Conservation (phyloP, 2,113 vertebrate genomes). For the Myotis davidii region DNA sequence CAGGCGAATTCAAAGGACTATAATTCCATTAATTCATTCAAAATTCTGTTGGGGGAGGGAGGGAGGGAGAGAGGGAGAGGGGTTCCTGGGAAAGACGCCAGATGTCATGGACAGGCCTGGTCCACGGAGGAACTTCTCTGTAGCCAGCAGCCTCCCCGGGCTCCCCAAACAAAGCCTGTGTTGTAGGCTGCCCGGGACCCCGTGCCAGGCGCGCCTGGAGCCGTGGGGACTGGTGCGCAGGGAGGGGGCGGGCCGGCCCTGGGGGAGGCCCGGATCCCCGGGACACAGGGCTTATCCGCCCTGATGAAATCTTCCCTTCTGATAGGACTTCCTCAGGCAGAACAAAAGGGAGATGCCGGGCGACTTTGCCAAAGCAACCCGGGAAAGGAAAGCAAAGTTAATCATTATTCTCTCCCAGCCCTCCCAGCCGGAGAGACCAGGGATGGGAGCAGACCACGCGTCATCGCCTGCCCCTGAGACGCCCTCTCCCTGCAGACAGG, state of each 20-base stretch:
- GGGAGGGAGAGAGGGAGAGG: too few species aligned
- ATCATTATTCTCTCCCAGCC: conserved; percentile 46
- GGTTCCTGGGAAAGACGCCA: not conserved
- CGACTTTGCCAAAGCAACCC: conserved; percentile 53
- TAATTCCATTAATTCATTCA: not conserved
- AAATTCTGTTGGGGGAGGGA: not conserved
- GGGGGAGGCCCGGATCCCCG: not conserved
- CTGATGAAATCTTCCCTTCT: not conserved
- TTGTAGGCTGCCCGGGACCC: not conserved
- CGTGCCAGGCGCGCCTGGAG: fast-evolving
- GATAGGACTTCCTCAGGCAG: conserved; percentile 46
- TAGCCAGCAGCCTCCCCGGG: not conserved
- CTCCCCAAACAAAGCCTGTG: not conserved
- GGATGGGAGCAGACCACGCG: conserved; percentile 46
- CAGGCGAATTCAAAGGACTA: not conserved
- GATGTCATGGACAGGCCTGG: not conserved
- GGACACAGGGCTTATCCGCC: not conserved
- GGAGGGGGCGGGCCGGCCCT: not conserved
- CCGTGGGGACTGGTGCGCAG: not conserved
- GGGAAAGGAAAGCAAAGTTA: conserved; percentile 64
- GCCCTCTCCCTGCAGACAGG: conserved; percentile 72
- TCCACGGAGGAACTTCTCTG: not conserved
- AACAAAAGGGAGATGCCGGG: conserved; percentile 58
- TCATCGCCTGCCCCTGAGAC: conserved; percentile 52
- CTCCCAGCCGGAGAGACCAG: conserved; percentile 35